phyloP scores from a whole-genome alignment of 2,113 vertebrate species.

The Galemys pyrenaicus region DNA sequence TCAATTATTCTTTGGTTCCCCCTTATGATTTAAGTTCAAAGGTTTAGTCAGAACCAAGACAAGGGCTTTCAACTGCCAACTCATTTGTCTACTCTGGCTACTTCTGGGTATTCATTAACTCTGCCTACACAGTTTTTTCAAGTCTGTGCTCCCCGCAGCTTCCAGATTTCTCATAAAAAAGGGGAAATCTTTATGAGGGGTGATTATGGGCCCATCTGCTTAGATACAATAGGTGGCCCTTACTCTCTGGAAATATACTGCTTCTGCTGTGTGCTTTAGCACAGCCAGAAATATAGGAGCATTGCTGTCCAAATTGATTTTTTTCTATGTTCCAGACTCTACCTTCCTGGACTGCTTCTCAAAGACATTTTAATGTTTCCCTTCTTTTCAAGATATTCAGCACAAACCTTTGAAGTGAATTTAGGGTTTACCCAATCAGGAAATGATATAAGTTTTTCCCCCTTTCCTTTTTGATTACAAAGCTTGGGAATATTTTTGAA shows the following conservation, averaged over 20 bases:
- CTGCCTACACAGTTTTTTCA: not conserved
- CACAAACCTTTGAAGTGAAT: not conserved
- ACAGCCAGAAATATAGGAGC: not conserved
- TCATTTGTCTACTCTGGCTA: not conserved
- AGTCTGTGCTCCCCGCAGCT: not conserved
- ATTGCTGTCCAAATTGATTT: not conserved
- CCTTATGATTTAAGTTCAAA: not conserved
- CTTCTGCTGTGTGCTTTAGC: not conserved
- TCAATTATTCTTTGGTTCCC: not conserved
- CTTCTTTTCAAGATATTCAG: not conserved
- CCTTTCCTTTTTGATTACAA: not conserved
- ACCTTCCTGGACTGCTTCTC: not conserved
- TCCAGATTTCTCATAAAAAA: conserved; percentile 24
- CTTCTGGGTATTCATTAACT: not conserved
- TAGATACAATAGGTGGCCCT: not conserved
- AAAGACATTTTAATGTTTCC: not conserved
- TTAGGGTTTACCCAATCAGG: not conserved
- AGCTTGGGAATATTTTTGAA: not conserved
- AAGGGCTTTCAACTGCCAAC: not conserved
- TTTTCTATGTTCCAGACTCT: not conserved
- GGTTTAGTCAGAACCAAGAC: not conserved
- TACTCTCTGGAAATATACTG: not conserved
- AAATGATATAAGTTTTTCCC: not conserved
- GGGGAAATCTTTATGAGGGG: not conserved
- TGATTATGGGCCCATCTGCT: not conserved